These are phyloP conservation scores for Anhinga rufa DNA, from an alignment of 2,113 vertebrate genomes.

Conservation along the genomic window DNA sequence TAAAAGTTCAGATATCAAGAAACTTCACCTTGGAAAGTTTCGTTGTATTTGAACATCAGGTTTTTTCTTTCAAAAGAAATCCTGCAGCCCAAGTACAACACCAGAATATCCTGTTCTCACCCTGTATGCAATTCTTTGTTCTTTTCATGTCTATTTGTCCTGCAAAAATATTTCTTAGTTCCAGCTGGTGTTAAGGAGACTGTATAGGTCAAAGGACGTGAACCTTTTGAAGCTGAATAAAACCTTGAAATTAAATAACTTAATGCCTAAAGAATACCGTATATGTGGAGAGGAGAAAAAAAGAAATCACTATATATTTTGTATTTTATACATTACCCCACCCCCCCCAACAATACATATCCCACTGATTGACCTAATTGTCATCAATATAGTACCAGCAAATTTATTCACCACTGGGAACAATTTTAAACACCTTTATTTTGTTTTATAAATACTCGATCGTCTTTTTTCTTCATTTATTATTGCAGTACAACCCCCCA, in stretches of 20 bases:
- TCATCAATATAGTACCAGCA: background rate
- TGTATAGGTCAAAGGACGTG: background rate
- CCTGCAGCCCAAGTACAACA: background rate
- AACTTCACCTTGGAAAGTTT: background rate
- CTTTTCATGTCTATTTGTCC: slow-evolving; percentile 22
- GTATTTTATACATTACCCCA: background rate
- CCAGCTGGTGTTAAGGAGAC: background rate
- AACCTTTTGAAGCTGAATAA: background rate
- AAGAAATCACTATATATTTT: background rate
- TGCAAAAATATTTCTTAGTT: slow-evolving; percentile 1
- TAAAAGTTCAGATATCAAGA: background rate
- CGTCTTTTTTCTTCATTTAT: background rate
- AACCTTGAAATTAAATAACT: slow-evolving; percentile 2
- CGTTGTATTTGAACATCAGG: background rate
- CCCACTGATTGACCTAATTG: background rate
- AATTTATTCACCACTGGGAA: background rate
- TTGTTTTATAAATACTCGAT: background rate
- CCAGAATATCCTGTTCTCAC: background rate
- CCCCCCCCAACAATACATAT: background rate
- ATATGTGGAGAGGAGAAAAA: background rate
- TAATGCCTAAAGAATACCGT: background rate
- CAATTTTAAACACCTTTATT: background rate
- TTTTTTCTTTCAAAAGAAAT: background rate
- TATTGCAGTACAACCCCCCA: accelerated
- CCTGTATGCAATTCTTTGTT: slow-evolving; percentile 9